Conservation (phyloP, 1,140 invertebrate genomes). For the Venustaconcha ellipsiformis region DNA sequence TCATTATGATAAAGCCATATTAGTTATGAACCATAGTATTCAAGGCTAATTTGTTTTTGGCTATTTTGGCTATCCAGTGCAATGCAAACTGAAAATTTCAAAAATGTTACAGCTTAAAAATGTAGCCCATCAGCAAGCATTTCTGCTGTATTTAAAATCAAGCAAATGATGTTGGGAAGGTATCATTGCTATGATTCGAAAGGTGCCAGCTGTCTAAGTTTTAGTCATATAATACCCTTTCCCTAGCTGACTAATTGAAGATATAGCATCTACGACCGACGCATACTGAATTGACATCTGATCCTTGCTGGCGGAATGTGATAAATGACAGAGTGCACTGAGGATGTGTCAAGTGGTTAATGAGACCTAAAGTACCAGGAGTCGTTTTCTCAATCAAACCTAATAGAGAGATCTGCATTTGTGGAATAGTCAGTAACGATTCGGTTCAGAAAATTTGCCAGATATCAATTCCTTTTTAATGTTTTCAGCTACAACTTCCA, state of each 20-base stretch:
- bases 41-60: too few relatives aligned
- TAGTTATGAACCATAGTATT: too few relatives aligned
- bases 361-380: constrained; percentile 25
- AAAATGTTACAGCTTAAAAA: too few relatives aligned
- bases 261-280: constrained; percentile 15
- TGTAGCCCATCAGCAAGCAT: too few relatives aligned
- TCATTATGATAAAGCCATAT: too few relatives aligned
- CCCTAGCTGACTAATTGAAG: constrained; percentile 11
- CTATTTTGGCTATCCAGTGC: too few relatives aligned
- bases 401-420: background rate
- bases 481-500: too few relatives aligned
- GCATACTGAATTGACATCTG: constrained; percentile 25
- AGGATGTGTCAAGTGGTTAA: constrained; percentile 35
- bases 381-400: background rate
- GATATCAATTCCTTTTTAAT: constrained; percentile 19
- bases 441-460: constrained; percentile 9
- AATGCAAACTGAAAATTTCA: too few relatives aligned
- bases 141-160: too few relatives aligned
- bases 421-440: background rate
- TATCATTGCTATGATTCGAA: constrained; percentile 24
- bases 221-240: constrained; percentile 14
- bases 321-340: background rate
- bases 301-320: background rate
- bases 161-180: background rate
- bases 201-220: constrained; percentile 31